Evolutionary conservation across 2,888 invertebrate genomes (phyloP), one percentile per base, ranked within the genome.

Genomic region (Biston betularia): DNA sequence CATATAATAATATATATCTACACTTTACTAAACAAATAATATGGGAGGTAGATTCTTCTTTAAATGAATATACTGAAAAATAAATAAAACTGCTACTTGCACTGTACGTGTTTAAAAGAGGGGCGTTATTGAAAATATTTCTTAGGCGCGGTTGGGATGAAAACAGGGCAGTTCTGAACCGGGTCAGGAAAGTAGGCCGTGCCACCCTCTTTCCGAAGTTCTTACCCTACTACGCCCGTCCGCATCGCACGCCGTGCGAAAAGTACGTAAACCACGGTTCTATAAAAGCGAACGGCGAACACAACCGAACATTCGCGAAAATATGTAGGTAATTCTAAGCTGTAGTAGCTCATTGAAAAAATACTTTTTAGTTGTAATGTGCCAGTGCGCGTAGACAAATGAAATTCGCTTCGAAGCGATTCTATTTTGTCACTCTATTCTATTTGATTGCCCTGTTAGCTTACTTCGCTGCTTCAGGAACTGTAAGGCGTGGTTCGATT

Each of bases 121-220:
- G 45, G 40, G 14, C 45, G 45, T 62, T 63, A 67, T 65, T 61
- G 68, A 60, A 72, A 70, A 60, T 58, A 54, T 60, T 62, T 66
- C 57, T 54, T 54, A 8, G 49, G 15, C 38, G 12, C 24, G 40
- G 53, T 53, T 14, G 63, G 49, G 49, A 50, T 54, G 65, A 54
- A 59, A 57, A 46, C 40, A 62, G 63, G 48, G 60, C 62, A 34
- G 9, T 44, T 12, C 49, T 55, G 64, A 71, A 73, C 63, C 64
- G 56, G 75, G 73, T 73, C 69, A 70, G 44, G 55, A 56, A 60
- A 65, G 52, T 60, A 60, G 70, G 59, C 38, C 63, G 54, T 9
- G 53, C 69, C 70, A 68, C 68, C 70, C 67, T 57, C 52, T 15
- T 24, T 24, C 24, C 24, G 1, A 24, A 24, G 24, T 24, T 24